Evolutionary conservation across 2,888 invertebrate species (phyloP), one percentile per base, ranked within the genome.

Genomic region (Drosophila putrida): DNA sequence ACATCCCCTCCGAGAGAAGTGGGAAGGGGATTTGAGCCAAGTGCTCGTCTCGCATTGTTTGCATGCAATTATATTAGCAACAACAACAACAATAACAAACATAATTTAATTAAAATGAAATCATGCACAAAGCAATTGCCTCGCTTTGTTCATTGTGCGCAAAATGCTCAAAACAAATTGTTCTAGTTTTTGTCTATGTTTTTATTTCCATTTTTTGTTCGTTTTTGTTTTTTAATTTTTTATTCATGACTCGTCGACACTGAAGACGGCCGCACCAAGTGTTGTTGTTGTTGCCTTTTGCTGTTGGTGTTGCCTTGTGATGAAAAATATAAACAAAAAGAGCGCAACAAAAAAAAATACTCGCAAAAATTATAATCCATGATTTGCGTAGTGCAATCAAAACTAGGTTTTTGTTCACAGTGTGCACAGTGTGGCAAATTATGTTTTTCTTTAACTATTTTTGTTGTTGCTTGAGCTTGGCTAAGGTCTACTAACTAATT

Each of bases 81-180:
- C 62, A 28, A 64, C 66, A 65, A 64, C 67, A 80, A 78, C 28
- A 46, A 53, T 9, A 63, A 59, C 55, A 82, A 83, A 78, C 84
- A 85, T 88, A 88, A 88, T 85, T 85, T 85, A 85, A 85, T 85
- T 85, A 85, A 85, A 85, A 85, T 86, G 89, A 85, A 85, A 88
- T 85, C 85, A 85, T 85, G 85, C 89, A 83, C 87, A 85, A 75
- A 86, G 89, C 80, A 82, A 82, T 88, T 88, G 82, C 88, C 71
- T 88, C 82, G 88, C 86, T 82, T 82, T 82, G 88, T 88, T 82
- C 85, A 84, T 76, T 83, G 87, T 86, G 81, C 81, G 75, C 82
- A 79, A 75, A 76, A 78, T 70, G 63, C 62, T 70, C 46, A 39
- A 64, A 74, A 74, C 82, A 88, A 88, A 88, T 88, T 82, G 82